phyloP scores from a whole-genome alignment of 2,888 invertebrate species.

The Lysandra bellargus region DNA sequence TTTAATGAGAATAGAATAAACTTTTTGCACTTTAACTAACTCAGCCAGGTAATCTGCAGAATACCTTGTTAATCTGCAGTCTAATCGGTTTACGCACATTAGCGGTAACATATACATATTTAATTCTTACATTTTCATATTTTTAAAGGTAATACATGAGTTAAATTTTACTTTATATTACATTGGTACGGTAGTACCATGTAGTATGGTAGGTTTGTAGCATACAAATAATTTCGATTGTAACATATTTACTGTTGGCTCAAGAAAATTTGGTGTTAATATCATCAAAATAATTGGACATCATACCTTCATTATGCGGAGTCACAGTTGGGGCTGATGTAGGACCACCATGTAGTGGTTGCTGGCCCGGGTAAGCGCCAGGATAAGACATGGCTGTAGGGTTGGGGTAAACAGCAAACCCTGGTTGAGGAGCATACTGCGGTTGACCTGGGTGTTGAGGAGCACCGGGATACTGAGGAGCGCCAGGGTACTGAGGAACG shows the following conservation, averaged over 20 bases:
- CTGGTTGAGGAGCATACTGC: conserved; percentile 48
- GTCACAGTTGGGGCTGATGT: conserved; percentile 39
- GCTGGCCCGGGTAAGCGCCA: conserved; percentile 45
- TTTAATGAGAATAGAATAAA: too few species aligned
- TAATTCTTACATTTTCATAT: too few species aligned
- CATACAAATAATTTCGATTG: too few species aligned
- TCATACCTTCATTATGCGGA: conserved; percentile 33
- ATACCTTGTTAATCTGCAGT: too few species aligned
- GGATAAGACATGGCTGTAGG: conserved; percentile 61
- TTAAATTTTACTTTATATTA: too few species aligned
- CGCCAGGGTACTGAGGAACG: conserved; percentile 45
- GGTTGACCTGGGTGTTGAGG: conserved; percentile 41
- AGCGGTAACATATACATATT: too few species aligned
- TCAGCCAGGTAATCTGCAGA: too few species aligned
- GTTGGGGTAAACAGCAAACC: conserved; percentile 46
- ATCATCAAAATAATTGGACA: conserved; percentile 41
- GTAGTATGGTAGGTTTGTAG: too few species aligned
- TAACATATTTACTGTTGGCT: not conserved
- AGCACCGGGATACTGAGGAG: conserved; percentile 40
- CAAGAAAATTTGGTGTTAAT: not conserved
- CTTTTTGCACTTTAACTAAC: too few species aligned
- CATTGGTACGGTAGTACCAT: too few species aligned
- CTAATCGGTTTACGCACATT: too few species aligned
- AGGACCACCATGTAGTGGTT: conserved; percentile 42
- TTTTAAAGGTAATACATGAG: too few species aligned